These are phyloP conservation scores for Ramazzottius varieornatus DNA, from an alignment of 2,888 invertebrate genomes.

Conservation along the genomic window DNA sequence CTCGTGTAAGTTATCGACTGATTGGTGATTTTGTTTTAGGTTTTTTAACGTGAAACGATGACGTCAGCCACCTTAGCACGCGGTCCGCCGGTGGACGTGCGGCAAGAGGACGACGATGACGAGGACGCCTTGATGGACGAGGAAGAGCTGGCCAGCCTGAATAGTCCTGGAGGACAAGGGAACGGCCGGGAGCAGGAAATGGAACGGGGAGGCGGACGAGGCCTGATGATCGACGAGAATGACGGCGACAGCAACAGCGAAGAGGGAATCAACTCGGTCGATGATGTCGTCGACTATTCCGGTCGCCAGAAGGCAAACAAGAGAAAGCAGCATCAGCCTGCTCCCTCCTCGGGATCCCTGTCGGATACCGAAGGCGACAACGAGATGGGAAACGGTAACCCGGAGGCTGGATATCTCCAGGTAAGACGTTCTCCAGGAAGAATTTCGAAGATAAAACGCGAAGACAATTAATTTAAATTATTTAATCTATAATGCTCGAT, in stretches of 20 bases:
- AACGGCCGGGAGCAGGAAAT: neutral
- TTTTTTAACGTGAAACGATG: neutral
- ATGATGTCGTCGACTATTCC: neutral
- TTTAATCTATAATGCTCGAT: too few relatives aligned
- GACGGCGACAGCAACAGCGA: neutral
- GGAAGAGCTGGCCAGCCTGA: neutral
- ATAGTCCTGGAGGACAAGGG: neutral
- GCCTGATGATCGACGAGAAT: neutral
- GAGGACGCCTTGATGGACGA: slow-evolving; percentile 1
- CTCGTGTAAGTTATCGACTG: too few relatives aligned
- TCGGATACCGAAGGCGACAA: neutral
- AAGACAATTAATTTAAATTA: too few relatives aligned
- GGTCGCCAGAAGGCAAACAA: neutral
- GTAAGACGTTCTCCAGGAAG: too few relatives aligned
- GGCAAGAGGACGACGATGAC: neutral
- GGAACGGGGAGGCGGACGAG: neutral
- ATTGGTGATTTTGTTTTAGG: too few relatives aligned
- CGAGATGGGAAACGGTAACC: neutral
- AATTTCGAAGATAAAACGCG: too few relatives aligned
- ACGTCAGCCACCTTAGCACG: neutral
- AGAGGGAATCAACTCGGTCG: neutral
- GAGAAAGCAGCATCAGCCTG: neutral
- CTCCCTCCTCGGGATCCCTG: neutral
- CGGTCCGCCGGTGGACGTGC: neutral
- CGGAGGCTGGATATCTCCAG: neutral